A percentile compares a stretch with the other conserved stretches of the same genome.
Evolutionary conservation across 1,140 invertebrate species (phyloP).

Genomic region (Camponotus pennsylvanicus): DNA sequence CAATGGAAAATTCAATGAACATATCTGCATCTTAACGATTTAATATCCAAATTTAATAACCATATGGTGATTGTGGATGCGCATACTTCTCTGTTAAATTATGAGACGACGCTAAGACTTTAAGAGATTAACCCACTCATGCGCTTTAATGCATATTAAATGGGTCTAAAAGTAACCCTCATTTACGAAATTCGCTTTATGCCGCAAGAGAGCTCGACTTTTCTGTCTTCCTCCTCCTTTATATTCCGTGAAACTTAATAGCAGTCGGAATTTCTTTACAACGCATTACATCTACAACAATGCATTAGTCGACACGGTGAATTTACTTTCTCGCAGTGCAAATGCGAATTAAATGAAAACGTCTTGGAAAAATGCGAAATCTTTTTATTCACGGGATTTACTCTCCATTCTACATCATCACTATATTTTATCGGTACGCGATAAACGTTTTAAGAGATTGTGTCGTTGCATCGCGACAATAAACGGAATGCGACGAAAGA

Average conservation of each 20-base stretch:
- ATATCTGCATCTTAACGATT: constrained; percentile 52
- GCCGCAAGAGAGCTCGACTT: constrained; percentile 10
- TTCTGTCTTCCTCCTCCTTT: constrained; percentile 4
- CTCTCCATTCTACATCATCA: not conserved
- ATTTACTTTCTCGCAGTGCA: not conserved
- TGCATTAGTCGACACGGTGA: constrained; percentile 16
- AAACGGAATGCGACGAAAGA: not conserved
- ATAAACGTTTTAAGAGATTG: not conserved
- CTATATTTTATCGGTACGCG: constrained; percentile 9
- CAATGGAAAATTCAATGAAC: constrained; percentile 15
- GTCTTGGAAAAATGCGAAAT: not conserved
- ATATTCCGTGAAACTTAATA: constrained; percentile 56
- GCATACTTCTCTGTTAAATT: constrained; percentile 62
- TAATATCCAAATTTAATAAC: constrained; percentile 67
- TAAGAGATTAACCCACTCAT: constrained; percentile 63
- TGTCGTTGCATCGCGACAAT: not conserved
- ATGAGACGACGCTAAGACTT: constrained; percentile 66
- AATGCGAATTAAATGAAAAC: constrained; percentile 28
- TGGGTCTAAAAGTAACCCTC: constrained; percentile 61
- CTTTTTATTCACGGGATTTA: not conserved
- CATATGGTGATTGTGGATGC: constrained; percentile 43
- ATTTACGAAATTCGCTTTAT: constrained; percentile 69
- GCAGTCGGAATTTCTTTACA: constrained; percentile 50
- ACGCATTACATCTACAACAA: constrained; percentile 53
- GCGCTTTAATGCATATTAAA: constrained; percentile 75